Evolutionary conservation across 1,140 invertebrate species (phyloP), one percentile per base, ranked within the genome.

Genomic region (Portunus trituberculatus): DNA sequence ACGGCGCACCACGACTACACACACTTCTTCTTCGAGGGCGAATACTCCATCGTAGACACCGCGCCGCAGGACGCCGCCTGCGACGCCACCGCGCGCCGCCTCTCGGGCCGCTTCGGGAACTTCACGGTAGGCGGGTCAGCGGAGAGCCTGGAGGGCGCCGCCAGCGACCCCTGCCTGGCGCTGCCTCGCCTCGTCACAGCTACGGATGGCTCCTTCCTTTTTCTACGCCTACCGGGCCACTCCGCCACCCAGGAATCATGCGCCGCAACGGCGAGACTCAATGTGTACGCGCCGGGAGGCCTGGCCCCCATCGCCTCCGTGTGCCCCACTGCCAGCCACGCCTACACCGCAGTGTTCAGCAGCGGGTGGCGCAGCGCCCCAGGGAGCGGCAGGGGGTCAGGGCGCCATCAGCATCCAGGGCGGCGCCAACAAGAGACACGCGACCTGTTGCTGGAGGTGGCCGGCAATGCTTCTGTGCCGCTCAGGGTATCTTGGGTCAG

Each of bases 1-100:
- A 96, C 95, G 16, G 92, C 96, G 29, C 92, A 94, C 25, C 93
- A 96, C 28, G 96, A 96, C 39, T 96, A 95, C 88, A 96, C 95
- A 45, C 94, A 96, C 39, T 96, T 95, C 89, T 96, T 96, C 89
- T 96, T 96, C 59, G 96, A 96, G 59, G 96, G 96, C 10, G 96
- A 96, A 45, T 96, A 95, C 89, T 88, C 93, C 29, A 94, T 96
- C 28, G 87, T 96, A 0, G 96, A 96, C 25, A 88, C 82, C 16
- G 93, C 39, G 14, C 25, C 59, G 46, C 25, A 25, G 16, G 46
- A 32, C 12, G 92, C 28, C 4, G 83, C n/a, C 20, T 95, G 95
- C 48, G 67, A 90, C 28, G 46, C 48, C 29, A 25, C 86, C 6
- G 59, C 67, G n/a, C 48, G 87, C 12, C 87, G 86, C 20, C 92